Conservation (phyloP, 2,113 vertebrate genomes). For the Urocitellus parryii region DNA sequence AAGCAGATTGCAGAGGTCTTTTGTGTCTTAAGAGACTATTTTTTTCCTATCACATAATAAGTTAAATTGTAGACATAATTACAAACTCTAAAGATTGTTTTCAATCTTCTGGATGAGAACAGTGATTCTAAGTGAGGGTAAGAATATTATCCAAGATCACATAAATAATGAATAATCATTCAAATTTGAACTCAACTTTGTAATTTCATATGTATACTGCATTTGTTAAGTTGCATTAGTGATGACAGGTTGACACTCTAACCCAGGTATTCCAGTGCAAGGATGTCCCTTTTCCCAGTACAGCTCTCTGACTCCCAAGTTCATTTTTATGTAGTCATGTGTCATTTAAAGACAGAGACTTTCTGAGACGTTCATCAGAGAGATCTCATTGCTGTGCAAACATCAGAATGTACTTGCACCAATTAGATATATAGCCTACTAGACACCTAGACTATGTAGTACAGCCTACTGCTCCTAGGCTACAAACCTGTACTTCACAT, state of each 20-base stretch:
- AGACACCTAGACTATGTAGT: background rate
- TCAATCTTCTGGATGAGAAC: background rate
- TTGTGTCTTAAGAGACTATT: background rate
- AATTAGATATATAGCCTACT: no score
- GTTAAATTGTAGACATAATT: background rate
- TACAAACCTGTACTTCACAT: no score
- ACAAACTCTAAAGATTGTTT: background rate
- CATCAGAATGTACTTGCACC: background rate
- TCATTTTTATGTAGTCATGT: background rate
- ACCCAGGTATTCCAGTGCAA: background rate
- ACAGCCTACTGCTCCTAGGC: background rate
- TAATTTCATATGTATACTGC: background rate
- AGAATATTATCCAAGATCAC: background rate
- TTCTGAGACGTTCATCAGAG: background rate
- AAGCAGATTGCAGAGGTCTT: background rate
- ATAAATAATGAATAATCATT: background rate
- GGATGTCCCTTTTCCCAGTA: background rate
- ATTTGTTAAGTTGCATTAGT: background rate
- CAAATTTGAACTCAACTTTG: background rate
- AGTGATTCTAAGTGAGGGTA: background rate
- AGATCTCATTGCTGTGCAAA: no score
- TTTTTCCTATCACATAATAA: background rate
- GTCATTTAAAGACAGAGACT: background rate
- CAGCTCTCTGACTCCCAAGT: background rate
- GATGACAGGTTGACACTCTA: background rate